Conservation (phyloP, 2,797 vertebrate genomes). For the Sylvia borin region DNA sequence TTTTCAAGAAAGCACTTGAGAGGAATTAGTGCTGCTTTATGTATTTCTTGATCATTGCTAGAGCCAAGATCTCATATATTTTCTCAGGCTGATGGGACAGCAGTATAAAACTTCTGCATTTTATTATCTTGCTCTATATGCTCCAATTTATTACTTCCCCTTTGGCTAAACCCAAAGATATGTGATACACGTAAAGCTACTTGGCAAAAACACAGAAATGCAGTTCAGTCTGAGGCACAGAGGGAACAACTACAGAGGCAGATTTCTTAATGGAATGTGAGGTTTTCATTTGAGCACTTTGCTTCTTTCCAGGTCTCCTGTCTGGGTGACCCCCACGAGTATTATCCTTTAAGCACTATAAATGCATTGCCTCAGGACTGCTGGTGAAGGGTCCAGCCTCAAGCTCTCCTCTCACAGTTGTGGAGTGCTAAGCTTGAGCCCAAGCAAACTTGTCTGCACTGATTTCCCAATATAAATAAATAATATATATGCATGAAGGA, state of each 20-base stretch:
- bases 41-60: background rate
- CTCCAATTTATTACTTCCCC: conserved; percentile 43
- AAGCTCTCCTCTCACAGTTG: background rate
- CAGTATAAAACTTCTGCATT: conserved; percentile 1
- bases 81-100: background rate
- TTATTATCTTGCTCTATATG: conserved; percentile 6
- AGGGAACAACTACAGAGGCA: background rate
- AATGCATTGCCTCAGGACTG: background rate
- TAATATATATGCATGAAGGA: background rate
- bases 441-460: background rate
- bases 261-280: background rate
- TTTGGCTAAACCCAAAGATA: conserved; percentile 2
- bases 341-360: background rate
- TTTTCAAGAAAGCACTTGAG: background rate
- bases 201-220: conserved; percentile 40
- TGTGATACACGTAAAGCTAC: background rate
- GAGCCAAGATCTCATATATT: background rate
- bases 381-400: background rate
- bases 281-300: background rate
- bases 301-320: background rate
- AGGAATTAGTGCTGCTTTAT: background rate
- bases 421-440: background rate
- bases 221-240: background rate
- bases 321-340: background rate
- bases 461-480: background rate